Base-by-base conservation (phyloP, 2,888 invertebrate species). In the Cetonia aurata region DNA sequence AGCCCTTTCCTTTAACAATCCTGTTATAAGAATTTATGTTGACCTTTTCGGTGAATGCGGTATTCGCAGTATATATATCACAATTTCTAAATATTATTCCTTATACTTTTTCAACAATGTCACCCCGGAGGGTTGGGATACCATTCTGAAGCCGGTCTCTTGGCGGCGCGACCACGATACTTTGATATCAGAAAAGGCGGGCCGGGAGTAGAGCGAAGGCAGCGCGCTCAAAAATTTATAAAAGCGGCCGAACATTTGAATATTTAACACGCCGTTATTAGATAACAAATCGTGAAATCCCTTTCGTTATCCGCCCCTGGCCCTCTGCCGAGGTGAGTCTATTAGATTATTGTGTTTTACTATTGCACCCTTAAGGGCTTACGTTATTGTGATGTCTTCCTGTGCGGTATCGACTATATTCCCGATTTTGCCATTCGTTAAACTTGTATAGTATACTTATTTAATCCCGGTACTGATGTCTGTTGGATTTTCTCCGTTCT, bases 51-150 rank as follows among this genome's bases (percentile, higher is more conserved):
- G 9, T n/a, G 50, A 10, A 53, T 25, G 3, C 25, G 1, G 42
- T 41, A 44, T 65, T 37, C 48, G 25, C 31, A 65, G 50, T 31
- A 12, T 60, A 17, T 66, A 66, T 37, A 42, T 56, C 55, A 67
- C 67, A 67, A 44, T 56, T 52, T 67, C 56, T 46, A 44, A 56
- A 67, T 56, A 53, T 67, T 56, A 53, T 67, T 56, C 42, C 46
- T 52, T 44, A 13, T 67, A 15, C 42, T 42, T 53, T 67, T 67
- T 67, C 44, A 55, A 53, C 67, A 67, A 67, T 67, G 67, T 53
- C 25, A 67, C 67, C 52, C 67, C 19, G 12, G 56, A 52, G 66
- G 37, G 55, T 44, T 53, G 31, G 52, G 44, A 52, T 50, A 46
- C 67, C 56, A 67, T 60, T 67, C 46, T 13, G 55, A 13, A 44